Base-by-base conservation (phyloP, 2,888 invertebrate genomes). In the Pyrrhopygopsis socrates region DNA sequence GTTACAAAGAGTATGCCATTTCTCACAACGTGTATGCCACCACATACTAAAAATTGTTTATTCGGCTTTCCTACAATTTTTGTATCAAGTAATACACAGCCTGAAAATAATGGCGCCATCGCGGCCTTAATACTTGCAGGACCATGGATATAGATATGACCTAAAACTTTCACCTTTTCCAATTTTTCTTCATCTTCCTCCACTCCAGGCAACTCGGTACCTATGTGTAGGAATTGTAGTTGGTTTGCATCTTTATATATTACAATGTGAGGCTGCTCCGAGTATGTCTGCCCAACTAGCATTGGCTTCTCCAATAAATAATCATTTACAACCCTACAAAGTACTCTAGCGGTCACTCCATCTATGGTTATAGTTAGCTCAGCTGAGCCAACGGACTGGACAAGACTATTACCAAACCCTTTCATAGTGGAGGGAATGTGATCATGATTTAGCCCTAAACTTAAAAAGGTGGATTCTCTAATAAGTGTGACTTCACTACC, bases 361-460 rank as follows among this genome's bases (percentile, higher is more conserved):
- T 89, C 89, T 18, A 87, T 74, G 2, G 8, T 58, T 9, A 91
- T 22, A 20, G 75, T 24, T 2, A 88, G 22, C 2, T 5, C 18
- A 2, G 75, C 54, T 8, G 54, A 41, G 2, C 91, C 89, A 4
- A 87, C 13, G 2, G 89, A 82, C 45, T 70, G 68, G 27, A 91
- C 88, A 4, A 81, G 13, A 5, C 70, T 58, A 67, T 86, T 88
- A 6, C 89, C 88, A 50, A 92, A 89, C 24, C 91, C 89, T 45
- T 86, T 88, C 54, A 89, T 71, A 80, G 29, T 8, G 15, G 20
- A 24, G 9, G 60, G 60, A 15, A 63, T 13, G 1, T 3, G 4
- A 18, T 63, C 60, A 63, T 63, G 60, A 18, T 27, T 2, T 4
- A 63, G 1, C 2, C 60, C 60, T 15, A 63, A 18, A 15, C n/a